Conservation (phyloP, 2,888 invertebrate species). For the Cataglyphis rosenhaueri region DNA sequence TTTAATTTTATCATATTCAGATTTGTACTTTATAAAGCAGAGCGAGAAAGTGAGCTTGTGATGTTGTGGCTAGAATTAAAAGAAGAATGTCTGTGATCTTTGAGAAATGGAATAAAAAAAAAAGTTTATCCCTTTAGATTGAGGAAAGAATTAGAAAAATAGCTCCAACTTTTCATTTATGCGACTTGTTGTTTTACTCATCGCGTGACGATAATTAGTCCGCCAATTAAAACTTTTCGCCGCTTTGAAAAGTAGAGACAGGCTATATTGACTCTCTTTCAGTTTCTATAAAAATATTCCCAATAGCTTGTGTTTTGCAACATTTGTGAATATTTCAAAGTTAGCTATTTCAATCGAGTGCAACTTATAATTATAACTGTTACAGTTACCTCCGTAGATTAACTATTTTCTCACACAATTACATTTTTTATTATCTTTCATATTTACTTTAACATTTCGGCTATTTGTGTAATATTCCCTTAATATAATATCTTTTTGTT, state of each 20-base stretch:
- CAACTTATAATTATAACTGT: slow-evolving; percentile 35
- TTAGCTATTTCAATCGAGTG: slow-evolving; percentile 8
- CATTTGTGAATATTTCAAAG: slow-evolving; percentile 34
- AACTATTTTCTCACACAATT: not conserved
- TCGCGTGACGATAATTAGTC: slow-evolving; percentile 65
- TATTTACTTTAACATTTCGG: not conserved
- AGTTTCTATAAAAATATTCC: slow-evolving; percentile 51
- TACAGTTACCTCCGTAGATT: not conserved
- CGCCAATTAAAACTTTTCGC: slow-evolving; percentile 72
- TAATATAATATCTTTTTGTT: not conserved
- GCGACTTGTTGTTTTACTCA: not conserved
- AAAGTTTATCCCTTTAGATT: slow-evolving; percentile 55
- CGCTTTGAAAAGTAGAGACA: not conserved
- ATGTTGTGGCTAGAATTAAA: not conserved
- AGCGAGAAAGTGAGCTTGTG: not conserved
- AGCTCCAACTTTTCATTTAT: slow-evolving; percentile 31
- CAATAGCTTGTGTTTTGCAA: slow-evolving; percentile 35
- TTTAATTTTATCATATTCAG: not conserved
- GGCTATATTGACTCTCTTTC: slow-evolving; percentile 57
- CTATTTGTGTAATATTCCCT: not conserved
- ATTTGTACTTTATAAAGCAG: not conserved
- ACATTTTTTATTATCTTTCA: not conserved
- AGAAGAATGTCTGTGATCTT: not conserved
- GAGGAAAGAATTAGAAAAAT: slow-evolving; percentile 61
- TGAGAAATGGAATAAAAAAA: slow-evolving; percentile 9